Evolutionary conservation across 2,888 invertebrate species (phyloP).

Genomic region (Tromatobia lineatoria): DNA sequence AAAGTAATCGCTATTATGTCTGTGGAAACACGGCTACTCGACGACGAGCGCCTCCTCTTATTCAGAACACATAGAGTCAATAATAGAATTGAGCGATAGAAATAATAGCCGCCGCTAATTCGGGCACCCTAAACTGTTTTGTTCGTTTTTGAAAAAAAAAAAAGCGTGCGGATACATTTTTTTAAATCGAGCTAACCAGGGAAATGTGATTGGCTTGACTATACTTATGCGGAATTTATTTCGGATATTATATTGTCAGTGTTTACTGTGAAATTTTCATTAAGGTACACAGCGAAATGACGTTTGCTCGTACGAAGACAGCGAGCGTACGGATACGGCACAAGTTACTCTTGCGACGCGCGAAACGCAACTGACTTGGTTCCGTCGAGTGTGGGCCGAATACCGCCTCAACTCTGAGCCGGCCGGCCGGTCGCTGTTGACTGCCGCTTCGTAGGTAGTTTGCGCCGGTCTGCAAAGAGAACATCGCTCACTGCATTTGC

Average conservation of each 20-base stretch:
- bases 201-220: background rate
- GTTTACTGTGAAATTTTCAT: background rate
- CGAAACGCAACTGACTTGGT: constrained; percentile 80
- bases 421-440: background rate
- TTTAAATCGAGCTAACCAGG: background rate
- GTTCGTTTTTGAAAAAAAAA: background rate
- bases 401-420: background rate
- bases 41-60: background rate
- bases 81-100: background rate
- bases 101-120: background rate
- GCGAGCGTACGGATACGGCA: constrained; percentile 56
- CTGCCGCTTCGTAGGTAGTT: background rate
- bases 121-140: background rate
- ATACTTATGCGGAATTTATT: background rate
- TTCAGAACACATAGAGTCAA: background rate
- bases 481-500: too few species aligned
- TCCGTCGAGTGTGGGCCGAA: background rate
- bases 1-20: background rate
- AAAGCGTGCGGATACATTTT: background rate
- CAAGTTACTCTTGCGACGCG: constrained; percentile 79
- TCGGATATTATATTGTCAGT: background rate
- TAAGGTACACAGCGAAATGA: background rate
- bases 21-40: background rate
- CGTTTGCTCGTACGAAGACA: background rate
- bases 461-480: background rate